phyloP scores from a whole-genome alignment of 92 coral and sea anemone genomes.

The Palythoa caribaeorum region DNA sequence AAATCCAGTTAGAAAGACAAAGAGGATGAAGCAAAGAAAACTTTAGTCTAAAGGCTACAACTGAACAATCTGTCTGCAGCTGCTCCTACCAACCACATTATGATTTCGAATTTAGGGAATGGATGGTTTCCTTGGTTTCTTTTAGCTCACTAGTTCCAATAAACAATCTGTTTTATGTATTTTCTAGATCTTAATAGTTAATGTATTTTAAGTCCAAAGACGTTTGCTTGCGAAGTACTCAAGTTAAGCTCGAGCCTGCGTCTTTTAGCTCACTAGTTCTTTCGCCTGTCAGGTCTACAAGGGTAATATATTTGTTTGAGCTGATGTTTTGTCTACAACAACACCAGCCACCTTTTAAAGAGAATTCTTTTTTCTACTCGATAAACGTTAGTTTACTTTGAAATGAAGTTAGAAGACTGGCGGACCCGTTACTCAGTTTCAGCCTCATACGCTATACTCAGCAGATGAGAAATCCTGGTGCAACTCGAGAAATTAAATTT shows the following conservation, averaged over 20 bases:
- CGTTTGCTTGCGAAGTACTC: background rate
- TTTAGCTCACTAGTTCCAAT: no score
- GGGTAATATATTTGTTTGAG: background rate
- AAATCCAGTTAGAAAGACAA: conserved; percentile 22
- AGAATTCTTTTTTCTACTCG: conserved; percentile 15
- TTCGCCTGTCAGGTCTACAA: background rate
- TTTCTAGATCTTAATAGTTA: no score
- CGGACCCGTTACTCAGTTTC: conserved; percentile 11
- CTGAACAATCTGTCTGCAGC: conserved; percentile 26
- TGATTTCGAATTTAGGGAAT: background rate
- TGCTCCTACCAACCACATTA: conserved; percentile 12
- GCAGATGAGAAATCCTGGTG: background rate
- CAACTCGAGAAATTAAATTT: background rate
- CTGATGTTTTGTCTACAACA: background rate
- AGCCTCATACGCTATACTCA: background rate
- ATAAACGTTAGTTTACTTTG: conserved; percentile 12
- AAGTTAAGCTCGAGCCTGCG: background rate
- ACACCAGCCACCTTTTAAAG: background rate
- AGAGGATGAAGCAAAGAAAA: background rate
- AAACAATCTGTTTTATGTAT: background rate
- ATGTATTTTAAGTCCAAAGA: background rate
- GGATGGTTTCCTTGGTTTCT: background rate
- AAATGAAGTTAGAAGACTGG: conserved; percentile 11
- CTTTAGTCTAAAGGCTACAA: background rate
- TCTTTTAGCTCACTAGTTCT: background rate